These are phyloP conservation scores for Julus scanicus DNA, from an alignment of 2,888 invertebrate genomes.

Conservation along the genomic window DNA sequence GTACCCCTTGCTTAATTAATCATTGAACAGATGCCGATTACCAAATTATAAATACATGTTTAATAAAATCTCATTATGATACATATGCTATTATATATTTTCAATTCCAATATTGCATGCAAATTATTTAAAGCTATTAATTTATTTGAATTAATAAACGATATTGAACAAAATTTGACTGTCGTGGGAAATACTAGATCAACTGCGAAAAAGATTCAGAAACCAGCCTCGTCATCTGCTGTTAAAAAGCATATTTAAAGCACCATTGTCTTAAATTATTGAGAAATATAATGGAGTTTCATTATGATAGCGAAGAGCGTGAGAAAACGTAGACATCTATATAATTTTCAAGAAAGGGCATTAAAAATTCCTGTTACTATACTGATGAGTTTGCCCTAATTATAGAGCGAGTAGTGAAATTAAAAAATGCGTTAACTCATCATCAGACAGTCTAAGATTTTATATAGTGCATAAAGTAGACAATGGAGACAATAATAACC, in stretches of 20 bases:
- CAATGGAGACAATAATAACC: background rate
- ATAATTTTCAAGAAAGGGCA: background rate
- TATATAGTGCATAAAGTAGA: conserved; percentile 2
- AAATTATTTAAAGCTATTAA: too few relatives aligned
- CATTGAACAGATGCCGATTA: background rate
- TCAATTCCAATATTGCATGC: too few relatives aligned
- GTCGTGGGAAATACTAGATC: background rate
- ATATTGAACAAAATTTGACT: background rate
- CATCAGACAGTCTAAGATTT: background rate
- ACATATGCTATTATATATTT: too few relatives aligned
- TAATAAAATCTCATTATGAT: too few relatives aligned
- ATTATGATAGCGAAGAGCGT: conserved; percentile 35
- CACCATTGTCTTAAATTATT: conserved; percentile 9
- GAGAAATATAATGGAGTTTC: background rate
- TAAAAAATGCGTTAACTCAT: conserved; percentile 24
- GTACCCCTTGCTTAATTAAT: too few relatives aligned
- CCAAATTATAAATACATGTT: too few relatives aligned
- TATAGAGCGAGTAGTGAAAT: conserved; percentile 28
- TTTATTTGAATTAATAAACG: background rate
- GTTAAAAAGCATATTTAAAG: background rate
- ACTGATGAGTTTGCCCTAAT: conserved; percentile 36
- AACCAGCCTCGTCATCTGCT: background rate
- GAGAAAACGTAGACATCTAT: conserved; percentile 22
- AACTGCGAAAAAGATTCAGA: background rate
- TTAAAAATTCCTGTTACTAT: conserved; percentile 9